Evolutionary conservation across 2,797 vertebrate species (phyloP).

Genomic region (Hydrolagus colliei): DNA sequence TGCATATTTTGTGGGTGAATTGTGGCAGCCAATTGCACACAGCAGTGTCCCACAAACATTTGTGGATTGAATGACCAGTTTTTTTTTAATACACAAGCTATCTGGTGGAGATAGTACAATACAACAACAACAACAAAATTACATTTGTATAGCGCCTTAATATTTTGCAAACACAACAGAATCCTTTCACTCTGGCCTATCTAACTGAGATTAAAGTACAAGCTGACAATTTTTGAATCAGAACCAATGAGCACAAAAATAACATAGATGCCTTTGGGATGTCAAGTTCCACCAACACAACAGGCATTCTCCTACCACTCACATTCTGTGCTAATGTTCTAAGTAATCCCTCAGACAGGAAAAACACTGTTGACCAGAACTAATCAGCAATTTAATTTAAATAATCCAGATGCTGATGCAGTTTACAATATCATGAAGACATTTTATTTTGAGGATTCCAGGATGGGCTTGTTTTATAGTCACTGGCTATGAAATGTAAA

Average conservation of each 20-base stretch:
- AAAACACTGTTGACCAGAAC: background rate
- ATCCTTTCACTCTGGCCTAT: background rate
- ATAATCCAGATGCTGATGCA: background rate
- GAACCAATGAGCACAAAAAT: constrained; percentile 22
- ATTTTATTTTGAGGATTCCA: background rate
- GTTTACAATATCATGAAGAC: background rate
- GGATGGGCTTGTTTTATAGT: constrained; percentile 1
- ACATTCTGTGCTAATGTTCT: background rate
- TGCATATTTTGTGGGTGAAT: too few species aligned
- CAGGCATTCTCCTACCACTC: background rate
- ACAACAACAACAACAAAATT: background rate
- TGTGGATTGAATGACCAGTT: too few species aligned
- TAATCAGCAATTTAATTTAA: background rate
- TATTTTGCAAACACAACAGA: background rate
- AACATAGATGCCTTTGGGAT: background rate
- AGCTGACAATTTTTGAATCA: background rate
- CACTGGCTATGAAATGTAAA: constrained; percentile 20
- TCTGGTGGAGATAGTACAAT: too few species aligned
- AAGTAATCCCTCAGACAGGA: background rate
- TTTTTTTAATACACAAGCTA: too few species aligned
- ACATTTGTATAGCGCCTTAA: too few species aligned
- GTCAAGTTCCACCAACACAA: background rate
- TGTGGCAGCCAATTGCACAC: too few species aligned
- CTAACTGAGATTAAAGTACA: background rate
- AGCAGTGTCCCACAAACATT: too few species aligned